Percentiles rank a stretch among this genome's conserved stretches.
Evolutionary conservation across 2,888 invertebrate genomes (phyloP).

Genomic region (Alitta virens): DNA sequence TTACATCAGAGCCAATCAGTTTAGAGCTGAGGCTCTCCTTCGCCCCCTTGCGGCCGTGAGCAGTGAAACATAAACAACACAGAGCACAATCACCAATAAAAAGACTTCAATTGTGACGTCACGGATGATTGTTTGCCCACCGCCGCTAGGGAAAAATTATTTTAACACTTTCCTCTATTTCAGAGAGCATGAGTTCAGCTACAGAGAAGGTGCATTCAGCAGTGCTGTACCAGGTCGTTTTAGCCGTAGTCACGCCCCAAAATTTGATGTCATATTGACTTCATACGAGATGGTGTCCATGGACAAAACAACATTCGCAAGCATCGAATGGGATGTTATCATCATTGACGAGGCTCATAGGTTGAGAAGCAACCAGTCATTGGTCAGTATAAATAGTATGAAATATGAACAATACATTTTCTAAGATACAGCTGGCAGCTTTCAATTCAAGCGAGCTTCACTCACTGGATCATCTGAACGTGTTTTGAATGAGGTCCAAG

Average conservation of each 20-base stretch:
- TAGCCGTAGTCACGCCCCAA: conserved; percentile 22
- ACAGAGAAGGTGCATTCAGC: conserved; percentile 26
- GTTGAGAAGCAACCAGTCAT: conserved; percentile 33
- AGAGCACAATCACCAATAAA: background rate
- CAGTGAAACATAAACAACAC: background rate
- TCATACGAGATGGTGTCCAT: conserved; percentile 31
- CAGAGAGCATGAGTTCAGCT: conserved; percentile 34
- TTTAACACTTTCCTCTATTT: too few relatives aligned
- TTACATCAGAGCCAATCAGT: too few relatives aligned
- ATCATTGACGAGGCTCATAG: conserved; percentile 35
- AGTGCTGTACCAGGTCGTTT: conserved; percentile 19
- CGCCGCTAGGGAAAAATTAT: too few relatives aligned
- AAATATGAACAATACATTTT: background rate
- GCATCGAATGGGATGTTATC: conserved; percentile 30
- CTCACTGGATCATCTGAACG: too few relatives aligned
- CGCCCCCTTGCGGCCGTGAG: too few relatives aligned
- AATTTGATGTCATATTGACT: conserved; percentile 35
- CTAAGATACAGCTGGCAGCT: too few relatives aligned
- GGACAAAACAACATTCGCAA: conserved; percentile 28
- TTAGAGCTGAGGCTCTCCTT: too few relatives aligned
- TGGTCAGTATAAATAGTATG: conserved; percentile 29
- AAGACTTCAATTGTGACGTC: too few relatives aligned
- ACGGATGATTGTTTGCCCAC: too few relatives aligned
- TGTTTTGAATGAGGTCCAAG: too few relatives aligned
- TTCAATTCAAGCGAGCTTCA: too few relatives aligned